These are phyloP conservation scores for Synanthedon vespiformis DNA, from an alignment of 2,888 invertebrate genomes.

Conservation along the genomic window DNA sequence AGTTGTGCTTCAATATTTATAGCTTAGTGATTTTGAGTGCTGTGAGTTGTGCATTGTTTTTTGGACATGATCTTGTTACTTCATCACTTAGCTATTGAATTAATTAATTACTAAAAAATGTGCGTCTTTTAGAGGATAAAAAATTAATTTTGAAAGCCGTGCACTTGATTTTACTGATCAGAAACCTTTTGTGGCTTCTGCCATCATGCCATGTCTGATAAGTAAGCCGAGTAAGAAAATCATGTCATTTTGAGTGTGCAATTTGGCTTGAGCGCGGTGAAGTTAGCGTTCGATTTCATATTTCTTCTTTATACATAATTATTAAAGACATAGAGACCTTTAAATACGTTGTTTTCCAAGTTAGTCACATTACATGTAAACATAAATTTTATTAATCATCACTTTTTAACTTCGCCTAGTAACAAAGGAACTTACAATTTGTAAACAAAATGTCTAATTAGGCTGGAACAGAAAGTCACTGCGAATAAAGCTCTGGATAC, in stretches of 20 bases:
- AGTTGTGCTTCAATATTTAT: too few relatives aligned
- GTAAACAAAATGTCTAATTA: background rate
- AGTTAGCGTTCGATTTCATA: background rate
- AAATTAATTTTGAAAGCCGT: too few relatives aligned
- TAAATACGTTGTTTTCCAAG: background rate
- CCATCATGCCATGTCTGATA: too few relatives aligned
- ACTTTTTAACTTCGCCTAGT: background rate
- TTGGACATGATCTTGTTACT: too few relatives aligned
- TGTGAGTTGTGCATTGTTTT: too few relatives aligned
- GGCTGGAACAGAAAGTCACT: conserved; percentile 21
- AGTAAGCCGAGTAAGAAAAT: background rate
- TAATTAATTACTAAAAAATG: too few relatives aligned
- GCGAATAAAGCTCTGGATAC: conserved; percentile 4
- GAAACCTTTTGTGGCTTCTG: too few relatives aligned
- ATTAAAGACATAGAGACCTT: background rate
- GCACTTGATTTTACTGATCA: too few relatives aligned
- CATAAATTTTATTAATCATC: background rate
- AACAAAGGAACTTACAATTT: conserved; percentile 4
- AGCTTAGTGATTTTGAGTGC: too few relatives aligned
- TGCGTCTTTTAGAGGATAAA: too few relatives aligned
- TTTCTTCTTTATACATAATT: background rate
- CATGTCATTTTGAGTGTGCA: conserved; percentile 1
- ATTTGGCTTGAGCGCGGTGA: conserved; percentile 5
- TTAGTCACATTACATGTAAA: background rate
- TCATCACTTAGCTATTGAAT: too few relatives aligned